Percentiles rank a stretch among this genome's conserved stretches.
phyloP scores from a whole-genome alignment of 2,113 vertebrate species.

The Emydocephalus ijimae region DNA sequence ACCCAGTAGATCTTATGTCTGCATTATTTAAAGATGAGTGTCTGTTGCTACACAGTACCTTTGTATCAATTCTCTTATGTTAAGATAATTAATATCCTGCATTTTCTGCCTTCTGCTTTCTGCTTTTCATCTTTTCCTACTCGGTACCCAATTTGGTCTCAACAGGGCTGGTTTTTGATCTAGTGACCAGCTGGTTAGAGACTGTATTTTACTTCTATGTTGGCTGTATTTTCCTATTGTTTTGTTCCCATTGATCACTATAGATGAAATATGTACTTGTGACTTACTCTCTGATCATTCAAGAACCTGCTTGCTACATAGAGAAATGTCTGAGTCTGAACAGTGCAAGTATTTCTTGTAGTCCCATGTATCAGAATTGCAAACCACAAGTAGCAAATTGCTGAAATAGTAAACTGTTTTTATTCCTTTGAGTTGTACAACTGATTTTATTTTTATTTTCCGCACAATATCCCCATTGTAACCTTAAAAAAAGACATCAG shows the following conservation, averaged over 20 bases:
- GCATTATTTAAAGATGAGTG: background rate
- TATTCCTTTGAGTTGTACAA: background rate
- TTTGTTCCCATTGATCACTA: background rate
- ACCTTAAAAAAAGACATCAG: background rate
- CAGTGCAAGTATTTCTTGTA: background rate
- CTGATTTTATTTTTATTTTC: conserved; percentile 23
- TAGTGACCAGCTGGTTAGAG: background rate
- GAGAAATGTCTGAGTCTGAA: background rate
- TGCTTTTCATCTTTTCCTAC: background rate
- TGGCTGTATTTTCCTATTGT: background rate
- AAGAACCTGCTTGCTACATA: background rate
- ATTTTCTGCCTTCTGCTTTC: background rate
- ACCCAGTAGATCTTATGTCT: background rate
- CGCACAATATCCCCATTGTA: background rate
- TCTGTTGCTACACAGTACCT: background rate
- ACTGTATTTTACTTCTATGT: background rate
- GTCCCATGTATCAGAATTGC: background rate
- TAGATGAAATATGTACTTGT: background rate
- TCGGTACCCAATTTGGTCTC: background rate
- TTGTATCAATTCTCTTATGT: background rate
- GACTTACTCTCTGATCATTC: background rate
- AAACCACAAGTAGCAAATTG: background rate
- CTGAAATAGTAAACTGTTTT: background rate
- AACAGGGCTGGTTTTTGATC: background rate
- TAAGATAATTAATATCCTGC: background rate